Base-by-base conservation (phyloP, 2,888 invertebrate species). In the Cantharis rustica region DNA sequence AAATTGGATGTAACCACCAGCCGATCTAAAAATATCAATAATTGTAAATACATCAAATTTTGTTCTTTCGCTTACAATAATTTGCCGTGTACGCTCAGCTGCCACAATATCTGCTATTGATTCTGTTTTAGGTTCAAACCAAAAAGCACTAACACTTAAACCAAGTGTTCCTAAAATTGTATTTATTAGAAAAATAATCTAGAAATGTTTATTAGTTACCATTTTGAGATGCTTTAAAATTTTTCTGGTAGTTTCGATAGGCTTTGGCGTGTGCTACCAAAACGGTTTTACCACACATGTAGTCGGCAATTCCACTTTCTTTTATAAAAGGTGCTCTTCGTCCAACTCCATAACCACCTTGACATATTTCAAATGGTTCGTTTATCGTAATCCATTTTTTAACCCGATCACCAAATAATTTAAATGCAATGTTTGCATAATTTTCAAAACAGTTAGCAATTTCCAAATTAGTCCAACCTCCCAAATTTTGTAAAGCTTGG, bases 211-310 rank as follows among this genome's bases (percentile, higher is more conserved):
- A 2, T n/a, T 47, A 5, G 5, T 3, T 47, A 83, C 85, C 85
- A 73, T 78, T 80, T 71, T 86, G 86, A 20, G 79, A 79, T 0
- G 83, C 23, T 80, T 86, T 88, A 83, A 89, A 93, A n/a, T 90
- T 86, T 1, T 86, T 82, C 61, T 91, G 84, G 81, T 92, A 93
- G 82, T 92, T 83, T 10, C 89, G 88, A 83, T 93, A 95, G 0
- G 90, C 91, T 82, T 87, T 89, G 0, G 91, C 93, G 82, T 95
- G 94, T 0, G 94, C 92, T 64, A 91, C 83, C 7, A 95, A 87
- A 68, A 93, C 87, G 75, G 91, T 92, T 83, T 93, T 93, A 0
- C 89, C 91, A 73, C 92, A 93, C 79, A 91, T 81, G 84, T 94
- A 94, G 77, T 90, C 90, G 3, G 90, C 91, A 31, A 91, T 86